Evolutionary conservation across 2,888 invertebrate genomes (phyloP), one percentile per base, ranked within the genome.

Genomic region (Hedya salicella): DNA sequence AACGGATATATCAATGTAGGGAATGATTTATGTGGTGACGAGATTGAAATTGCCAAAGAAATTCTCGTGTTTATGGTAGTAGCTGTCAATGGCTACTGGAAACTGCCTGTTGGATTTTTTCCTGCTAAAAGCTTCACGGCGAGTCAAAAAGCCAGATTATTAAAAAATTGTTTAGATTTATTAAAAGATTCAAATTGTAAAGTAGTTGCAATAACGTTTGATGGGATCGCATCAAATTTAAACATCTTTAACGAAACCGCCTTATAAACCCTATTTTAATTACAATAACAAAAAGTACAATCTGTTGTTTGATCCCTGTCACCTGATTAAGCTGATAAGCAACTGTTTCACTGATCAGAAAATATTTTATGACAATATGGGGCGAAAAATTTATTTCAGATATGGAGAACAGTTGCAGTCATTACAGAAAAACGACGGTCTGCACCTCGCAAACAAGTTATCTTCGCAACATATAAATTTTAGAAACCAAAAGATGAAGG

Each of bases 401-500:
- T 50, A 11, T 14, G 14, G 30, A 11, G 16, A 32, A n/a, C n/a
- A n/a, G n/a, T 32, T 50, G 14, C 50, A 50, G 16, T 3, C 30
- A 1, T 6, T 50, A 32, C 32, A 50, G 16, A 32, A 50, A 50
- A 50, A 50, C 11, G 6, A 16, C 1, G 50, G 32, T 11, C 16
- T 50, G 9, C 32, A 50, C 16, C 9, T 50, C 6, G 50, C 30
- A n/a, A 32, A 50, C n/a, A 50, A 50, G 16, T 25, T 50, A 6
- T 32, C 32, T 16, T 32, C 30, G 9, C 30, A 30, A 9, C 50
- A 50, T n/a, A 32, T 50, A 16, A 8, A 14, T n/a, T 50, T 50
- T 11, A 30, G 32, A 5, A 50, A 50, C 14, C 16, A 50, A 32
- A 16, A 14, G 1, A 50, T 50, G 50, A 50, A 50, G 16, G 50